Evolutionary conservation across 2,797 vertebrate species (phyloP).

Genomic region (Enteromius viviparus): DNA sequence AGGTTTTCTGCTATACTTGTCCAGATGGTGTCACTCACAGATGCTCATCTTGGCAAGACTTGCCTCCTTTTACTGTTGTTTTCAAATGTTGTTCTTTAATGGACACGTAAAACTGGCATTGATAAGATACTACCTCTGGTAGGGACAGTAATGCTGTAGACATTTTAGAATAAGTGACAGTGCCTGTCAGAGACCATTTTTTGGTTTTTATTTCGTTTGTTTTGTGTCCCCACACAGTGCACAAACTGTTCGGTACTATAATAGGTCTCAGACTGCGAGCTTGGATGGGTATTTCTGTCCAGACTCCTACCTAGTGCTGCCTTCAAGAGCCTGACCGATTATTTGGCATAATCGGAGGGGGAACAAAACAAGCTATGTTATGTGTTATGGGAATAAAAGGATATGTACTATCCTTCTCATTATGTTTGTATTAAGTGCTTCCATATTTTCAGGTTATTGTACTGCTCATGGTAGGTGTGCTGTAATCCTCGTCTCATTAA

Average conservation of each 20-base stretch:
- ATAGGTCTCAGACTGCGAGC: constrained; percentile 50
- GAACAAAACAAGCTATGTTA: background rate
- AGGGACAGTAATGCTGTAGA: constrained; percentile 62
- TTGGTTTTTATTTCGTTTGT: constrained; percentile 44
- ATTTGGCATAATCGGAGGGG: constrained; percentile 27
- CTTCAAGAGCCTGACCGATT: constrained; percentile 62
- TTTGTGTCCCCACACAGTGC: constrained; percentile 57
- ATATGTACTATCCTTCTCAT: constrained; percentile 24
- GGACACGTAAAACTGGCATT: constrained; percentile 58
- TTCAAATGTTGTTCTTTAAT: constrained; percentile 56
- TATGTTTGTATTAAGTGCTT: constrained; percentile 50
- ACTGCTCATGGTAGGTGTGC: constrained; percentile 46
- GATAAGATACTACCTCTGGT: constrained; percentile 68
- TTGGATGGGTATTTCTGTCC: constrained; percentile 51
- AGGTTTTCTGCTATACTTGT: constrained; percentile 65
- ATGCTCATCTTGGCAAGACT: constrained; percentile 56
- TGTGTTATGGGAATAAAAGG: constrained; percentile 25
- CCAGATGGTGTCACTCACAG: constrained; percentile 53
- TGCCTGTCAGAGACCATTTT: constrained; percentile 64
- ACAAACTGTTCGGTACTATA: constrained; percentile 61
- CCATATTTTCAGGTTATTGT: constrained; percentile 50
- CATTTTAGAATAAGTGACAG: constrained; percentile 63
- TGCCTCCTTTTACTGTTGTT: constrained; percentile 60
- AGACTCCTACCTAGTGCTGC: constrained; percentile 50
- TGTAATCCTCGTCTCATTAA: constrained; percentile 42